These are phyloP conservation scores for Coturnix japonica DNA, from an alignment of 2,113 vertebrate species.

Conservation along the genomic window DNA sequence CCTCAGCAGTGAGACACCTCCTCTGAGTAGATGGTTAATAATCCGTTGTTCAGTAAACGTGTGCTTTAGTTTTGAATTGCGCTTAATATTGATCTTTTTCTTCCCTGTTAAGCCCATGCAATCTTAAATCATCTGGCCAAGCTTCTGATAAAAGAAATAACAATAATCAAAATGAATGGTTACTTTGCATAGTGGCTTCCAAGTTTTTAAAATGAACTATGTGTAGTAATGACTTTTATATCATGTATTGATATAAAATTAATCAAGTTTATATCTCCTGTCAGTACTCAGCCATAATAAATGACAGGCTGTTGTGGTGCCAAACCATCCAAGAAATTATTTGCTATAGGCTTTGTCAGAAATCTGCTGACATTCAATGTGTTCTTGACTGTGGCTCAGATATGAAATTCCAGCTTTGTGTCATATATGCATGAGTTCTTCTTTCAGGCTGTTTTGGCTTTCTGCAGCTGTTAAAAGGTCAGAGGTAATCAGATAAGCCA, in stretches of 20 bases:
- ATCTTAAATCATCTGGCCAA: neutral
- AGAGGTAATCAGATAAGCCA: conserved; percentile 75
- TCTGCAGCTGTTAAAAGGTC: conserved; percentile 73
- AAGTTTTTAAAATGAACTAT: conserved; percentile 17
- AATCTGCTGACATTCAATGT: conserved; percentile 67
- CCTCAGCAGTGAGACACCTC: neutral
- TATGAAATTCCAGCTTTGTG: conserved; percentile 66
- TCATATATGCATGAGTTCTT: conserved; percentile 64
- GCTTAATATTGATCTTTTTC: neutral
- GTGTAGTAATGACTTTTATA: conserved; percentile 32
- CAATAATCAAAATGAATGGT: conserved; percentile 9
- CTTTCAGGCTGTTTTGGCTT: conserved; percentile 67
- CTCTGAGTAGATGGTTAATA: neutral
- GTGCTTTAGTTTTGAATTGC: neutral
- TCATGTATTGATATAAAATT: conserved; percentile 58
- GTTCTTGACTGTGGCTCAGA: conserved; percentile 59
- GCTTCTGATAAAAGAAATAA: conserved; percentile 24
- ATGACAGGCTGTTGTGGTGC: conserved; percentile 57
- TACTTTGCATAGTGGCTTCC: conserved; percentile 10
- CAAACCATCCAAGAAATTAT: conserved; percentile 73
- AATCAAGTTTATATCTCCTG: conserved; percentile 63
- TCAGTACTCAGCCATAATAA: conserved; percentile 50
- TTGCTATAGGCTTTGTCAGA: conserved; percentile 67
- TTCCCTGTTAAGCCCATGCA: neutral
- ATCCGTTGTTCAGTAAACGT: neutral